Evolutionary conservation across 2,797 vertebrate species (phyloP).

Genomic region (Bovichtus variegatus): DNA sequence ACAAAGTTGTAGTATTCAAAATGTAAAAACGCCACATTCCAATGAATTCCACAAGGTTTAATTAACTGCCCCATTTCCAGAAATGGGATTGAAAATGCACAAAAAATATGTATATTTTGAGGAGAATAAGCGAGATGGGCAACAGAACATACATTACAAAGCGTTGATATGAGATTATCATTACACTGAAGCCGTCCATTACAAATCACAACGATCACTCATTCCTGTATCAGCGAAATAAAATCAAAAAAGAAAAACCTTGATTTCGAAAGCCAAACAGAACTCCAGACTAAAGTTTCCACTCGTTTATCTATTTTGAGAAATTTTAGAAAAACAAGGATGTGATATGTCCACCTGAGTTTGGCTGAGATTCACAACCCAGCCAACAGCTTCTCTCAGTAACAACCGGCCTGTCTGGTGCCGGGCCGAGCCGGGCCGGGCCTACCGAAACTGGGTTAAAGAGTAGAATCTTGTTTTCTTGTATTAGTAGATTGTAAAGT

Average conservation of each 20-base stretch:
- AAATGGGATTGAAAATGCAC: constrained; percentile 77
- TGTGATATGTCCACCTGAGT: constrained; percentile 80
- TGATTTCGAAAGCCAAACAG: constrained; percentile 46
- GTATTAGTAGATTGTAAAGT: neutral
- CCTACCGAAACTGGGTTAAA: constrained; percentile 19
- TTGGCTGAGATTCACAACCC: constrained; percentile 67
- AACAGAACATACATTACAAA: constrained; percentile 72
- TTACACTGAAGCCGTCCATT: constrained; percentile 71
- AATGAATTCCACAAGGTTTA: constrained; percentile 79
- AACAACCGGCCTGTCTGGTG: constrained; percentile 24
- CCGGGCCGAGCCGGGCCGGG: constrained; percentile 36
- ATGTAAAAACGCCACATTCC: constrained; percentile 83
- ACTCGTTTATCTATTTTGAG: constrained; percentile 62
- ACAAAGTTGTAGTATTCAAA: constrained; percentile 74
- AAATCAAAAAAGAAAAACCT: constrained; percentile 38
- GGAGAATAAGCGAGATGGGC: constrained; percentile 41
- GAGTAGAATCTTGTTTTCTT: neutral
- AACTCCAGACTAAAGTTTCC: constrained; percentile 46
- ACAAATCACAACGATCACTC: constrained; percentile 74
- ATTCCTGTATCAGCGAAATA: constrained; percentile 52
- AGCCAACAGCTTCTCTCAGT: constrained; percentile 39
- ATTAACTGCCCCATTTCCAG: constrained; percentile 80
- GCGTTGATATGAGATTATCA: constrained; percentile 71
- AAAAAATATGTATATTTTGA: constrained; percentile 63
- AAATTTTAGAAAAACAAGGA: constrained; percentile 53